Conservation (phyloP, 2,113 vertebrate species). For the Dicaeum eximium region DNA sequence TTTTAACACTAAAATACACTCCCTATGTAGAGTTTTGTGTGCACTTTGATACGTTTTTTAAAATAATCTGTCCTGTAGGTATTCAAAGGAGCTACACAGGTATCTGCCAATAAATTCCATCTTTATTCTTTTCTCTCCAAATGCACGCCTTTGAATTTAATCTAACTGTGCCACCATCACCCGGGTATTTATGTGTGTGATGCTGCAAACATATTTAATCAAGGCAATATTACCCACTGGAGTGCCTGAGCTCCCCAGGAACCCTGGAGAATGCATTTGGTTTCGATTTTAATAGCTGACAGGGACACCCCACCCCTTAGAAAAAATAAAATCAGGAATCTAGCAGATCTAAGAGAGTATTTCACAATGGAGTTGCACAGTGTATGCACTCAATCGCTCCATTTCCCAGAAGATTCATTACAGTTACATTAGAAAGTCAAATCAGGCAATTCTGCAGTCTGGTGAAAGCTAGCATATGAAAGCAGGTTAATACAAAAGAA, state of each 20-base stretch:
- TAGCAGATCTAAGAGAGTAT: conserved; percentile 74
- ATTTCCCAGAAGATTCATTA: conserved; percentile 94
- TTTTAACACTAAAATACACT: background rate
- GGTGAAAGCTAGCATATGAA: conserved; percentile 74
- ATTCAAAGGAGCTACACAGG: conserved; percentile 60
- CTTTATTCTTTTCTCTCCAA: conserved; percentile 46
- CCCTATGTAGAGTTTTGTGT: background rate
- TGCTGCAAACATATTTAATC: conserved; percentile 56
- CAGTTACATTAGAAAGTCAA: conserved; percentile 96
- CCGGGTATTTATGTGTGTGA: conserved; percentile 40
- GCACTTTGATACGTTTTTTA: background rate
- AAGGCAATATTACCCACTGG: conserved; percentile 27
- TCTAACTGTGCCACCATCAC: background rate
- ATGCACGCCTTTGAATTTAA: conserved; percentile 42
- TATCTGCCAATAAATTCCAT: conserved; percentile 36
- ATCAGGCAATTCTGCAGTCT: conserved; percentile 92
- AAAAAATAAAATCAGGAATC: conserved; percentile 56
- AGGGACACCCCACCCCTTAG: conserved; percentile 62
- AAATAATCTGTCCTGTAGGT: conserved; percentile 52
- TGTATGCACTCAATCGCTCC: conserved; percentile 74
- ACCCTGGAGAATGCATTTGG: conserved; percentile 56
- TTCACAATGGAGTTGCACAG: conserved; percentile 74
- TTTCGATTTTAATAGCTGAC: conserved; percentile 69
- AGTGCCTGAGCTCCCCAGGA: conserved; percentile 7
- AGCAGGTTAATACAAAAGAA: conserved; percentile 80